These are phyloP conservation scores for Microcaecilia unicolor DNA, from an alignment of 2,797 vertebrate species.

Conservation along the genomic window DNA sequence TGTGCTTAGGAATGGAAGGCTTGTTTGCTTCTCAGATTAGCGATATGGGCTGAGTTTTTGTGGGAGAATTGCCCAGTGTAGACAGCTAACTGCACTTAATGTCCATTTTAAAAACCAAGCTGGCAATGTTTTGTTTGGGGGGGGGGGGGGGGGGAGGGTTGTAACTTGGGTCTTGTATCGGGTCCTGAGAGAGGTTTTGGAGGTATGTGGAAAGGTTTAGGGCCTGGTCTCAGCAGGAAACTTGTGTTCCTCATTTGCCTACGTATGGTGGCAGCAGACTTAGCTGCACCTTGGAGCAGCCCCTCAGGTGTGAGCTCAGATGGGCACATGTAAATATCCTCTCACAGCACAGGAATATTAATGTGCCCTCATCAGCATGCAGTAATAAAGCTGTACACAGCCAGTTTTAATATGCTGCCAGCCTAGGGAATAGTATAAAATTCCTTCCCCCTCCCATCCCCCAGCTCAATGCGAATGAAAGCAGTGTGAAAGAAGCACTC, in stretches of 20 bases:
- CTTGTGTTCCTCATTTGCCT: constrained; percentile 57
- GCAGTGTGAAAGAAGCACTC: constrained; percentile 35
- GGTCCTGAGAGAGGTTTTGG: no score
- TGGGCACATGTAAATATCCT: constrained; percentile 70
- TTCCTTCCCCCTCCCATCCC: no score
- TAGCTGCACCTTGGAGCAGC: constrained; percentile 64
- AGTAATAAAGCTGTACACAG: constrained; percentile 66
- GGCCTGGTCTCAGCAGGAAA: constrained; percentile 62
- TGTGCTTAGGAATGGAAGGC: no score
- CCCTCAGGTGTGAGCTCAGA: constrained; percentile 74
- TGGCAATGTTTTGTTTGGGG: no score
- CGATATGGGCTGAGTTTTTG: no score
- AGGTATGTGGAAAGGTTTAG: constrained; percentile 58
- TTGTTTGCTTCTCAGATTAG: no score
- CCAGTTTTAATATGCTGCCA: constrained; percentile 52
- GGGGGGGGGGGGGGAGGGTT: constrained; percentile 64
- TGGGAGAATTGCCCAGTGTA: no score
- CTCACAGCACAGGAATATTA: constrained; percentile 62
- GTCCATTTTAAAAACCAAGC: constrained; percentile 53
- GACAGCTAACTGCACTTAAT: constrained; percentile 38
- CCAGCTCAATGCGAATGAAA: constrained; percentile 55
- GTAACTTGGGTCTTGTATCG: no score
- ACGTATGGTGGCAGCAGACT: constrained; percentile 55
- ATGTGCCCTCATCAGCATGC: constrained; percentile 47
- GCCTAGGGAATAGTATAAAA: constrained; percentile 59